Evolutionary conservation across 2,888 invertebrate genomes (phyloP), one percentile per base, ranked within the genome.

Genomic region (Girardia tigrina): DNA sequence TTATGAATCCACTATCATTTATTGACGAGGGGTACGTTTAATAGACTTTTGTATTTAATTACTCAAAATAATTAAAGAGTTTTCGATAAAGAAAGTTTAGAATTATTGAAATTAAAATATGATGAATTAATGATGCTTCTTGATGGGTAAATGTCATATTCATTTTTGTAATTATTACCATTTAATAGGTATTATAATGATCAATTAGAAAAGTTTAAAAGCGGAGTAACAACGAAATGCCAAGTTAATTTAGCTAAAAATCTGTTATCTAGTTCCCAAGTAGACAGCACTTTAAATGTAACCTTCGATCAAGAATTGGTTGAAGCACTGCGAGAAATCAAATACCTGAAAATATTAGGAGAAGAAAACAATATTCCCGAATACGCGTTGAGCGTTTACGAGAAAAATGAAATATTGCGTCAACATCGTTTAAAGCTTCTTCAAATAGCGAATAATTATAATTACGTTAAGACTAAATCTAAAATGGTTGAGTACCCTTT

Each of bases 401-500:
- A 89, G 77, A 88, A 88, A 80, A 89, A 90, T 80, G 92, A 92
- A 83, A 88, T 87, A 0, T 91, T 90, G 79, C 87, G 92, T 74
- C 89, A 90, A 80, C 92, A 90, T 81, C 88, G 82, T 1, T 81
- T 82, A 6, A 82, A 83, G 77, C 79, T 85, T 26, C 83, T 83
- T 78, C 81, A 83, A 29, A 82, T 82, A 27, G 82, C 83, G n/a
- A 81, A 79, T 76, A 85, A 91, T 90, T 94, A 94, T 83, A 94
- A 94, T 84, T 88, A 89, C 83, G 89, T 91, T 73, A 87, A 90
- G 74, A 88, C 88, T 77, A 89, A 89, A 72, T 90, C 91, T 75
- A 89, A 90, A 77, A 89, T 89, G 80, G 92, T 93, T 0, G 94
- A 94, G 83, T 90, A 90, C 81, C 89, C 90, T 82, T 86, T 94